Conservation (phyloP, 92 coral and sea anemone species). For the Porites rus region DNA sequence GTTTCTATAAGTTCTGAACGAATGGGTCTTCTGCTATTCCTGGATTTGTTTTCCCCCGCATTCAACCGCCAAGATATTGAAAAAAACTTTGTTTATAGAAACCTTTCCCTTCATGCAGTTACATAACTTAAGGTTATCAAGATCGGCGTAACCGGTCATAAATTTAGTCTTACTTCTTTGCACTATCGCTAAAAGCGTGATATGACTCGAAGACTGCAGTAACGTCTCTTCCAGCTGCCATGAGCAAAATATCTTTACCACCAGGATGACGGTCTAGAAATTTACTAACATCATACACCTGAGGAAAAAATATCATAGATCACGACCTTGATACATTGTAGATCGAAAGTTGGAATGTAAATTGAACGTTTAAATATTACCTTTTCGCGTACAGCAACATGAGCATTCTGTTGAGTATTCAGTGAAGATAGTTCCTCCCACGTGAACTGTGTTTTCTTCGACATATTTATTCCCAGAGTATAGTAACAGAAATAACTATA, state of each 20-base stretch:
- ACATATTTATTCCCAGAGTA: constrained; percentile 2
- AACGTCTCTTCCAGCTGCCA: constrained; percentile 88
- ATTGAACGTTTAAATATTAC: constrained; percentile 19
- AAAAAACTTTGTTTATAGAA: not conserved
- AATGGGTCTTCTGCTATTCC: too few relatives aligned
- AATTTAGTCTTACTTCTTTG: constrained; percentile 62
- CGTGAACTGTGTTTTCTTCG: constrained; percentile 68
- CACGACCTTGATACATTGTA: not conserved
- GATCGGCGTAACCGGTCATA: not conserved
- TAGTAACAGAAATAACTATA: not conserved
- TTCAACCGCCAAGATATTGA: too few relatives aligned
- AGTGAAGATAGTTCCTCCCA: constrained; percentile 80
- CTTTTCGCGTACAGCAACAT: constrained; percentile 87
- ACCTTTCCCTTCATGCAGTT: not conserved
- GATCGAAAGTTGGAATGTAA: not conserved
- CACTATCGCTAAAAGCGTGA: constrained; percentile 75
- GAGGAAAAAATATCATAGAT: not conserved
- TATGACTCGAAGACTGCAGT: constrained; percentile 82
- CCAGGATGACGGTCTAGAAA: constrained; percentile 93
- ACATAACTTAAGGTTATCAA: not conserved
- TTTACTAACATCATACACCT: constrained; percentile 88
- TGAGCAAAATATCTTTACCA: constrained; percentile 83
- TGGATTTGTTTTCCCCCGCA: too few relatives aligned
- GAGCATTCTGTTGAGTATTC: constrained; percentile 76
- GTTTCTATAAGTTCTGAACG: too few relatives aligned